phyloP scores from a whole-genome alignment of 2,888 invertebrate species.

The Zhuqinia jingwanae region DNA sequence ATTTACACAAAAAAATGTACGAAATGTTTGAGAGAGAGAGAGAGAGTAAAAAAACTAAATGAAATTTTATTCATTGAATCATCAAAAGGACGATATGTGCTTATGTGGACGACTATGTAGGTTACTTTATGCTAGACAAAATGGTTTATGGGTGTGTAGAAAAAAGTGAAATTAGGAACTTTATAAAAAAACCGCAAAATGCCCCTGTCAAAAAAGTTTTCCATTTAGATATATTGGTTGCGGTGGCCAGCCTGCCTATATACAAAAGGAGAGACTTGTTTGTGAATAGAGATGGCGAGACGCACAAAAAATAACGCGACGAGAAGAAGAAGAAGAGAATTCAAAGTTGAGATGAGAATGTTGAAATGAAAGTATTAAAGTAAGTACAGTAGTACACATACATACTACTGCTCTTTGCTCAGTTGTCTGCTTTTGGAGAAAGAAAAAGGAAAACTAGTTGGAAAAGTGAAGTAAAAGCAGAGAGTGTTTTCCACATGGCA shows the following conservation, averaged over 20 bases:
- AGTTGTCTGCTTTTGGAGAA: too few relatives aligned
- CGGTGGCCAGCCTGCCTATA: constrained; percentile 36
- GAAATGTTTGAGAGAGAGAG: too few relatives aligned
- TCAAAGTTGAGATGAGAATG: constrained; percentile 40
- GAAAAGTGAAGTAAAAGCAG: too few relatives aligned
- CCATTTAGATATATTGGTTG: constrained; percentile 64
- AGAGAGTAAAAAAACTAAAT: constrained; percentile 21
- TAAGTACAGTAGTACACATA: too few relatives aligned
- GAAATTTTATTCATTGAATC: constrained; percentile 50
- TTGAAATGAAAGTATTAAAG: too few relatives aligned
- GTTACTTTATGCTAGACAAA: constrained; percentile 37
- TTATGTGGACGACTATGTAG: too few relatives aligned
- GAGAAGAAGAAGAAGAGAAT: too few relatives aligned
- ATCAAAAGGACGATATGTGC: too few relatives aligned
- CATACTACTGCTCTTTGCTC: too few relatives aligned
- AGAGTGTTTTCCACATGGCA: too few relatives aligned
- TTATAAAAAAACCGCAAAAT: constrained; percentile 64
- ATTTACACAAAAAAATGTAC: background rate
- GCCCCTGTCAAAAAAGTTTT: constrained; percentile 62
- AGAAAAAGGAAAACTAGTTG: too few relatives aligned
- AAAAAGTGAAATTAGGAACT: constrained; percentile 55
- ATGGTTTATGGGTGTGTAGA: constrained; percentile 48
- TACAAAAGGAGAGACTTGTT: constrained; percentile 9
- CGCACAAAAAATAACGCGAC: background rate
- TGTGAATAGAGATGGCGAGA: constrained; percentile 6